Percentiles rank a stretch among this genome's conserved stretches.
Evolutionary conservation across 1,140 invertebrate genomes (phyloP).

Genomic region (Theocolax elegans): DNA sequence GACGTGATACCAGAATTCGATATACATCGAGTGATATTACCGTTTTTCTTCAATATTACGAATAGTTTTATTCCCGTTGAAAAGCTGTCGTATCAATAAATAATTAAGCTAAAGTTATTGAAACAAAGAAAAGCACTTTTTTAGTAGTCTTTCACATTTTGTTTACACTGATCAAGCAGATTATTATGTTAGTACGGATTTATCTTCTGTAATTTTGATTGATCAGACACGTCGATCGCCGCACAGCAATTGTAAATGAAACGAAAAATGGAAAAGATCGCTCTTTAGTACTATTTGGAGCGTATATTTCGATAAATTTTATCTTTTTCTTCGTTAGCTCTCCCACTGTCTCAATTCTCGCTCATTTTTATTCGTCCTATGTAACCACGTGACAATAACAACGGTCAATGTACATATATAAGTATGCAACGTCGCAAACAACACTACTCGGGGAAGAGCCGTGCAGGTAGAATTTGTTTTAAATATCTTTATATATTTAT

Average conservation of each 20-base stretch:
- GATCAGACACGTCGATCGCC: conserved; percentile 12
- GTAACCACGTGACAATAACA: conserved; percentile 53
- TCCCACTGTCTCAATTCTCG: conserved; percentile 31
- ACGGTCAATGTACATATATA: conserved; percentile 59
- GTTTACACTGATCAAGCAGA: no score
- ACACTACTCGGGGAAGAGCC: conserved; percentile 26
- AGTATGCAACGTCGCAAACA: conserved; percentile 31
- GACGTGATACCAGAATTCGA: no score
- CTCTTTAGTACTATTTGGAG: conserved; percentile 59
- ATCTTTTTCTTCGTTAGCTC: conserved; percentile 46
- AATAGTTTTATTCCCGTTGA: no score
- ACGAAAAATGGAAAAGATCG: conserved; percentile 50
- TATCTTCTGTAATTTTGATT: no score
- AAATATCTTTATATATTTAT: background rate
- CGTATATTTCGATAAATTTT: conserved; percentile 59
- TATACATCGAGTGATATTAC: no score
- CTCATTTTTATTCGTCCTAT: conserved; percentile 5
- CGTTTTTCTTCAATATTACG: no score
- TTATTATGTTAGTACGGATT: no score
- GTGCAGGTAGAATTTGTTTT: conserved; percentile 26
- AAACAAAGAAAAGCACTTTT: no score
- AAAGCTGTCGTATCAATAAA: no score
- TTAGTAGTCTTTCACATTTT: no score
- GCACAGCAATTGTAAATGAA: conserved; percentile 42
- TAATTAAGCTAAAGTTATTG: no score